These are phyloP conservation scores for Colistium nudipinnis DNA, from an alignment of 2,113 vertebrate species.

Conservation along the genomic window DNA sequence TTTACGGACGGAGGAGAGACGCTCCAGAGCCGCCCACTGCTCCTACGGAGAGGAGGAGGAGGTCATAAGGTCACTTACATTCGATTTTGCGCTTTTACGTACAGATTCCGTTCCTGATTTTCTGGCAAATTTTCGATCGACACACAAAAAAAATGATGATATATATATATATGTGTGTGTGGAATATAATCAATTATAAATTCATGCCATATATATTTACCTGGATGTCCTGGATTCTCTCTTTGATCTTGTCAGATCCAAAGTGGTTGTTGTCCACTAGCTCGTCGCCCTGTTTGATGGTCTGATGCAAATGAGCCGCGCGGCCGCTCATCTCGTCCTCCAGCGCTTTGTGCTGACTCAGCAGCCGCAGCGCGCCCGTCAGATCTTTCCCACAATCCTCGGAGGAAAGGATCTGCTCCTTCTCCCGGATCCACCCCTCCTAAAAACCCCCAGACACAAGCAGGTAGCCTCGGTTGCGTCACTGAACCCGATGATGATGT, in stretches of 20 bases:
- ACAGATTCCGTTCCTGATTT: too few species aligned
- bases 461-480: background rate
- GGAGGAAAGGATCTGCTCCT: conserved; percentile 95
- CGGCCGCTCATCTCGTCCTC: conserved; percentile 97
- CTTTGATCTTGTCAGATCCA: conserved; percentile 92
- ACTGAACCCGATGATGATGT: too few species aligned
- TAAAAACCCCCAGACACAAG: conserved; percentile 14
- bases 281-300: conserved; percentile 91
- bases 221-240: conserved; percentile 87
- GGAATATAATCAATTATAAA: too few species aligned
- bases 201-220: too few species aligned
- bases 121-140: too few species aligned
- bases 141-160: too few species aligned
- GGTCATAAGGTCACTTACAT: background rate
- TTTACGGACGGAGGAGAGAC: conserved; percentile 91
- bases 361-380: conserved; percentile 90
- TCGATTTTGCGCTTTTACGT: too few species aligned
- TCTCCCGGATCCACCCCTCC: conserved; percentile 98
- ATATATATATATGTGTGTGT: too few species aligned
- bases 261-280: conserved; percentile 94
- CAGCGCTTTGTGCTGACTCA: conserved; percentile 95
- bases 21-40: conserved; percentile 94
- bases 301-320: conserved; percentile 90
- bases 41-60: conserved; percentile 66
- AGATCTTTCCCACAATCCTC: conserved; percentile 96